Percentiles rank a stretch among this genome's conserved stretches.
Conservation (phyloP, 2,113 vertebrate genomes). For the Dipodomys stephensi region DNA sequence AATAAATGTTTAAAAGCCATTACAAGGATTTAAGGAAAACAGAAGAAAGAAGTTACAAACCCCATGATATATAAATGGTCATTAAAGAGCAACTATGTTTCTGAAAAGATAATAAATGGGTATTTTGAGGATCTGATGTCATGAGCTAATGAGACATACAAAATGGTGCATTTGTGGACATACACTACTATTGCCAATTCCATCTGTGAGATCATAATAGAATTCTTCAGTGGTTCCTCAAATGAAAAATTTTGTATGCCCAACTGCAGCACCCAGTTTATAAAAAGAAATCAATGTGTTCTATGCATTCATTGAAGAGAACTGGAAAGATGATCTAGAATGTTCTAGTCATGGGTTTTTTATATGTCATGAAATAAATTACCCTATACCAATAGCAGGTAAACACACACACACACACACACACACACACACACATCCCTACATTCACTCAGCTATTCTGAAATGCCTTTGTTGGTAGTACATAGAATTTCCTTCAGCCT, state of each 20-base stretch:
- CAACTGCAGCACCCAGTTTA: background rate
- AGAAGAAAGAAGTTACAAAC: background rate
- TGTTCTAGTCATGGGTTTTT: background rate
- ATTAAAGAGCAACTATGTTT: background rate
- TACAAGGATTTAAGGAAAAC: slow-evolving; percentile 15
- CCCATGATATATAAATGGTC: background rate
- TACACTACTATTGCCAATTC: background rate
- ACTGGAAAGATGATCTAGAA: background rate
- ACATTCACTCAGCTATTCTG: background rate
- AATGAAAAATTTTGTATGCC: background rate
- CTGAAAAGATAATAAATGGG: background rate
- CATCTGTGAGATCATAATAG: background rate
- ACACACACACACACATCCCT: background rate
- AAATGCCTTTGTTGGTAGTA: background rate
- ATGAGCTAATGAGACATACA: background rate
- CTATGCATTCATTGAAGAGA: background rate
- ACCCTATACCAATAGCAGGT: background rate
- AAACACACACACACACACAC: background rate
- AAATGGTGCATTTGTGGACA: background rate
- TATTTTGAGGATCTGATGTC: background rate
- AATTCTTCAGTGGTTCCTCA: background rate
- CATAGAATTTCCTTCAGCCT: background rate
- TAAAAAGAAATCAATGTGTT: slow-evolving; percentile 26
- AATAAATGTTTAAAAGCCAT: background rate
- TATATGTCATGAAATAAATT: background rate